phyloP scores from a whole-genome alignment of 2,797 vertebrate genomes.

The Adrianichthys oophorus region DNA sequence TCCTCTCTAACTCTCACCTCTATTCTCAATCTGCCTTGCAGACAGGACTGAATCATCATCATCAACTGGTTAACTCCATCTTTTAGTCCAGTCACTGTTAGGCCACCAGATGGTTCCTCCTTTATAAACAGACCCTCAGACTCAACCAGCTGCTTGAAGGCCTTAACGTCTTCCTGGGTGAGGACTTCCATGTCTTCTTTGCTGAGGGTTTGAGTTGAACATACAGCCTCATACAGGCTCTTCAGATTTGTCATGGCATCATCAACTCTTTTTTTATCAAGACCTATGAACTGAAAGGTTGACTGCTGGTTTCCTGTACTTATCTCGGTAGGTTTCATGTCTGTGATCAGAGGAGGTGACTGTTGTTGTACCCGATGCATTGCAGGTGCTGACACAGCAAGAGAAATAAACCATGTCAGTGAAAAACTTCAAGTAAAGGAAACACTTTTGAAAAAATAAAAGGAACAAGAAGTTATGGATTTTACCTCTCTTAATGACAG shows the following conservation, averaged over 20 bases:
- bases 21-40: not conserved
- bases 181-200: constrained; percentile 30
- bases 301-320: constrained; percentile 22
- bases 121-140: constrained; percentile 18
- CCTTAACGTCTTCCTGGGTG: not conserved
- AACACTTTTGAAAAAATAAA: accelerated
- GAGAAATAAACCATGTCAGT: not conserved
- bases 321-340: not conserved
- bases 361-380: not conserved
- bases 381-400: constrained; percentile 18
- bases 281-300: constrained; percentile 52
- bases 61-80: constrained; percentile 39
- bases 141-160: constrained; percentile 21
- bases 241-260: constrained; percentile 46
- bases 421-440: not conserved
- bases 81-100: constrained; percentile 51
- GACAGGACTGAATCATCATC: constrained; percentile 3
- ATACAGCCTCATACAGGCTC: constrained; percentile 45
- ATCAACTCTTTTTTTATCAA: constrained; percentile 15
- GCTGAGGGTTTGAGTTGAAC: constrained; percentile 28
- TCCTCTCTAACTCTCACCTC: constrained; percentile 36
- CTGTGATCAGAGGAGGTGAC: not conserved
- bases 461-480: not conserved
- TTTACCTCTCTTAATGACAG: constrained; percentile 31
- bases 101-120: accelerated